Conservation (phyloP, 1,140 invertebrate species). For the Sycobia sp. region DNA sequence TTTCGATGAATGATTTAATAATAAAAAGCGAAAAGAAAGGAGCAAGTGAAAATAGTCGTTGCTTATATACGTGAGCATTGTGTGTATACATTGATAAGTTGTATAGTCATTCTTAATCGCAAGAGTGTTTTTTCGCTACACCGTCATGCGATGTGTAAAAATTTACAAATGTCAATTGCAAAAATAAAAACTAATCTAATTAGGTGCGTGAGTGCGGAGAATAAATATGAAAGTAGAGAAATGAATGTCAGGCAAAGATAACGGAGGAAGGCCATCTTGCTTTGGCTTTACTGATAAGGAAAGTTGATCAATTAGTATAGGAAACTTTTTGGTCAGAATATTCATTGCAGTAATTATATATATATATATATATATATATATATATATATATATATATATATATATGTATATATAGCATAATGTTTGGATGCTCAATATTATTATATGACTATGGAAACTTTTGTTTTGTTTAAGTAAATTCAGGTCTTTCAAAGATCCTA, state of each 20-base stretch:
- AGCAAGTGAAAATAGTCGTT: conserved; percentile 9
- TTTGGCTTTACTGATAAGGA: too few relatives aligned
- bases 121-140: conserved; percentile 26
- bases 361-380: too few relatives aligned
- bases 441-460: too few relatives aligned
- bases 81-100: conserved; percentile 29
- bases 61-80: conserved; percentile 4
- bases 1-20: background rate
- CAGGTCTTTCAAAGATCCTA: too few relatives aligned
- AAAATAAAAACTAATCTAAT: conserved; percentile 47
- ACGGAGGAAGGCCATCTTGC: too few relatives aligned
- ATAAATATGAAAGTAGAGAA: conserved; percentile 1
- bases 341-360: too few relatives aligned
- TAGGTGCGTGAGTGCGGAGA: conserved; percentile 28
- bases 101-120: conserved; percentile 1
- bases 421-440: too few relatives aligned
- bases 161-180: conserved; percentile 57
- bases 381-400: too few relatives aligned
- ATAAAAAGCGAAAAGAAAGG: too few relatives aligned
- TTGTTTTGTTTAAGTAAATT: too few relatives aligned
- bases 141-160: conserved; percentile 46
- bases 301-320: background rate
- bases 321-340: background rate
- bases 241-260: background rate
- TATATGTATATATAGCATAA: too few relatives aligned